These are phyloP conservation scores for Xestia xanthographa DNA, from an alignment of 2,888 invertebrate genomes.

Conservation along the genomic window DNA sequence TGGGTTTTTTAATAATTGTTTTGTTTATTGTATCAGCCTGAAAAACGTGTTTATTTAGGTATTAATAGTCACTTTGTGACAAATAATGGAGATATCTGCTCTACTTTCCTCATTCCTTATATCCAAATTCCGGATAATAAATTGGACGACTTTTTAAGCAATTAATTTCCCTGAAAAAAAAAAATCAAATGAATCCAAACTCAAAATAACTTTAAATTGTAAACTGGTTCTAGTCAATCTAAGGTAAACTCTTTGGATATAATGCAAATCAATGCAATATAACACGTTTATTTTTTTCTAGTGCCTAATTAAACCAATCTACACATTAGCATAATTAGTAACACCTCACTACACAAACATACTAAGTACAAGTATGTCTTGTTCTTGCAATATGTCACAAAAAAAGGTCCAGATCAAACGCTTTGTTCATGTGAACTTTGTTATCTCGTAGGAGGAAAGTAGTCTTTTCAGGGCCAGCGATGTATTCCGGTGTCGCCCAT, in stretches of 20 bases:
- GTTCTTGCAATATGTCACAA: conserved; percentile 21
- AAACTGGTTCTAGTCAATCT: too few species aligned
- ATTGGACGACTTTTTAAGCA: background rate
- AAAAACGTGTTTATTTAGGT: background rate
- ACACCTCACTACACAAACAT: background rate
- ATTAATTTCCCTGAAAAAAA: background rate
- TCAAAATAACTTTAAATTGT: background rate
- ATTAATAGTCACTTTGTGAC: background rate
- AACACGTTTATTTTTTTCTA: too few species aligned
- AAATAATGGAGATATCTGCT: background rate
- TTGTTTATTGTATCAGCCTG: background rate
- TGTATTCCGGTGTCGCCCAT: conserved; percentile 67
- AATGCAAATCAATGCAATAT: too few species aligned
- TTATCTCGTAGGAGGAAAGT: conserved; percentile 57
- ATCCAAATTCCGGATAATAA: background rate
- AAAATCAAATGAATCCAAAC: background rate
- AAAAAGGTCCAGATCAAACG: conserved; percentile 34
- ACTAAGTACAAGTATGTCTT: background rate
- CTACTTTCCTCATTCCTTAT: background rate
- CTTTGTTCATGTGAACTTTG: conserved; percentile 46
- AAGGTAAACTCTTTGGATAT: background rate
- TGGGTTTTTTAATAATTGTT: background rate
- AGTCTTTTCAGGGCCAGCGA: conserved; percentile 59
- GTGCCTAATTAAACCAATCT: too few species aligned
- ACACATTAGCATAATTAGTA: conserved; percentile 13